Evolutionary conservation across 2,113 vertebrate species (phyloP), one percentile per base, ranked within the genome.

Genomic region (Noturus placidus): DNA sequence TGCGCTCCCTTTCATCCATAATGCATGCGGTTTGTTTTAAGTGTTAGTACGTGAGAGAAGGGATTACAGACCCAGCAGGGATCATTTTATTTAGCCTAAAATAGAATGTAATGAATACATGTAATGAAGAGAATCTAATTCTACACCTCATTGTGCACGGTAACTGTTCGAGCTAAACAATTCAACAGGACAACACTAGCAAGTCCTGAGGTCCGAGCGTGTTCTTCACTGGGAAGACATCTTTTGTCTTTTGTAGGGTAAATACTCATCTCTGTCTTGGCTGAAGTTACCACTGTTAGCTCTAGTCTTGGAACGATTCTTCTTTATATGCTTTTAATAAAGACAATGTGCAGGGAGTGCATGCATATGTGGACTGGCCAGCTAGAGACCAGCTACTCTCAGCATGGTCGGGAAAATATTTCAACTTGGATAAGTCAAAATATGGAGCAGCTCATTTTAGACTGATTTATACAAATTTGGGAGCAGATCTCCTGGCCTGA

Each of bases 291-390:
- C 84, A 89, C 63, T 38, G 78, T 80, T 79, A 69, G 85, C 84
- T 89, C 85, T 46, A 50, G 61, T 82, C 74, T 83, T 89, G 79
- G 87, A 88, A 65, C 81, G 59, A 74, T 83, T 87, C 90, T 86
- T 11, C 77, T 72, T 87, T 85, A 87, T 88, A 89, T 86, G 91
- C 87, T 91, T 92, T 89, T 91, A 92, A 91, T 91, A 88, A 91
- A 92, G 83, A 90, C 87, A 87, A 86, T 57, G 85, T 27, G 85
- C 83, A 88, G 17, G 35, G 82, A 67, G 88, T 50, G 87, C 90
- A 90, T 81, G 86, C 56, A 17, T 78, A 79, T 33, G 27, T 20
- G 5, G 78, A 35, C 52, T 78, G 59, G 56, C 80, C 65, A 30
- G n/a, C 78, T 57, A 57, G 54, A 80, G 54, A 57, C 25, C 67